Base-by-base conservation (phyloP, 2,888 invertebrate species). In the Eurois occulta region DNA sequence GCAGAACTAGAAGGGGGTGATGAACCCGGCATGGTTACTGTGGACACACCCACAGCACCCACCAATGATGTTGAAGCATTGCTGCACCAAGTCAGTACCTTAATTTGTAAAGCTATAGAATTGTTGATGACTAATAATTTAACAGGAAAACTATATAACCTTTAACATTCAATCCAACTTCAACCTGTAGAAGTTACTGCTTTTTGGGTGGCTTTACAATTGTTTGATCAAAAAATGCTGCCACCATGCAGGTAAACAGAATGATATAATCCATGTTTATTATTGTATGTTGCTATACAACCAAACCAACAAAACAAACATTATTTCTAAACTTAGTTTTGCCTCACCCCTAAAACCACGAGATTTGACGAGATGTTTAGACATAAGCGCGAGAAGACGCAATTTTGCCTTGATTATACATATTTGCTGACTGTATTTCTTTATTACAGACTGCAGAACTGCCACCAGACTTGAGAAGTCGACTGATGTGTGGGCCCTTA, bases 1-100 rank as follows among this genome's bases (percentile, higher is more conserved):
- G 98, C 98, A 0, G 98, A 98, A 93, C 97, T 98, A n/a, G 98
- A 98, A 92, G 98, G 98, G 0, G 98, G 98, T 1, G 98, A 98
- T 87, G 98, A 98, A 90, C 98, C 98, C 1, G 98, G 98, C 90
- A 97, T 98, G 13, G 98, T 98, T 0, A 97, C 97, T 58, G 98
- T 98, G 32, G 98, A 98, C 87, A 97, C 98, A 0, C 98, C 98
- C 1, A 97, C 97, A 13, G 96, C 97, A 66, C 98, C 98, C 1
- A 97, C 97, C 88, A 97, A 97, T 80, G 98, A 98, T 93, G 94
- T 98, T 72, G 95, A 97, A 86, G 97, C 98, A 62, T 93, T 98
- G 58, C 94, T 98, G n/a, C 97, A 98, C 90, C 97, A 98, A 94
- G 98, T 97, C 80, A 66, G 70, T 75, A 52, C 21, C 28, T 28